These are phyloP conservation scores for Dreissena polymorpha DNA, from an alignment of 1,140 invertebrate genomes.

Conservation along the genomic window DNA sequence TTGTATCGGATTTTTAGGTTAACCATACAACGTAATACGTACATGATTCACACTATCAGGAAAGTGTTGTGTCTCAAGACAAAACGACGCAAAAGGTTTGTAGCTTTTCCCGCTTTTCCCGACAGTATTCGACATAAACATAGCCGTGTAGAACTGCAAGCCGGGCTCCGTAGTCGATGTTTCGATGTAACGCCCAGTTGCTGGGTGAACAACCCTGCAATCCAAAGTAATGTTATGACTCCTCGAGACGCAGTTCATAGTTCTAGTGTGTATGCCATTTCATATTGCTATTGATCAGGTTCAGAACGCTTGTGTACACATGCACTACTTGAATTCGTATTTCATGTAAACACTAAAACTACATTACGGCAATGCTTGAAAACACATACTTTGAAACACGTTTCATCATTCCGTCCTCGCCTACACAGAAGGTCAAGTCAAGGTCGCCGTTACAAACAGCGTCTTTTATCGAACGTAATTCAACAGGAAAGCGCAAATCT, in stretches of 20 bases:
- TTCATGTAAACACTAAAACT: too few relatives aligned
- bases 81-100: conserved; percentile 90
- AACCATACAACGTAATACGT: conserved; percentile 64
- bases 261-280: too few relatives aligned
- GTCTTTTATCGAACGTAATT: conserved; percentile 76
- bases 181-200: conserved; percentile 87
- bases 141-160: conserved; percentile 93
- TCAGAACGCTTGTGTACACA: too few relatives aligned
- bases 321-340: too few relatives aligned
- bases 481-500: conserved; percentile 85
- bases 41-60: conserved; percentile 94
- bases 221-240: too few relatives aligned
- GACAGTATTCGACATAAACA: conserved; percentile 81
- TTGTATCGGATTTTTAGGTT: neutral
- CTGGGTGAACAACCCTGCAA: conserved; percentile 84
- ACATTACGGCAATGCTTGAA: neutral
- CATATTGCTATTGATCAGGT: too few relatives aligned
- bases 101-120: conserved; percentile 88
- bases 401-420: conserved; percentile 45
- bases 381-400: conserved; percentile 47
- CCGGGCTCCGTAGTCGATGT: conserved; percentile 92
- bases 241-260: too few relatives aligned
- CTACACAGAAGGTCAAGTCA: conserved; percentile 45
- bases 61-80: conserved; percentile 95
- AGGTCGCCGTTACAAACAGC: conserved; percentile 20